Percentiles rank a stretch among this genome's conserved stretches.
phyloP scores from a whole-genome alignment of 1,140 invertebrate species.

The Piezodorus guildinii region DNA sequence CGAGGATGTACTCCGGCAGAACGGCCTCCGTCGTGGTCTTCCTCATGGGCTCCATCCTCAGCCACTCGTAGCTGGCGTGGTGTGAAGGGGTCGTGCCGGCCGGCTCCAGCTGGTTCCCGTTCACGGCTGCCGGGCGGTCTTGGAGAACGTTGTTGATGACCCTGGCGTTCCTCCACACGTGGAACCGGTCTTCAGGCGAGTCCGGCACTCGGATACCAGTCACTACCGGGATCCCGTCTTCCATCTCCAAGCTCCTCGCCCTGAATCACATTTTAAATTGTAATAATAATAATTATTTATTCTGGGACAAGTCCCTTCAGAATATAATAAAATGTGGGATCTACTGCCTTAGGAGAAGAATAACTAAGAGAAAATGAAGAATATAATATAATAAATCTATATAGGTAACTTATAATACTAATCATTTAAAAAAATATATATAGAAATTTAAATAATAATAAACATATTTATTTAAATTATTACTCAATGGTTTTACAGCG shows the following conservation, averaged over 20 bases:
- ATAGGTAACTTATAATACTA: too few species aligned
- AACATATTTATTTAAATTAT: too few species aligned
- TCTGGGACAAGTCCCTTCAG: too few species aligned
- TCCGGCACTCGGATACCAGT: constrained; percentile 70
- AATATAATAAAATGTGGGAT: too few species aligned
- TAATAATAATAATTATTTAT: too few species aligned
- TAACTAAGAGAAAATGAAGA: too few species aligned
- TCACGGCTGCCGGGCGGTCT: background rate
- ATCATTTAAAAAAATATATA: too few species aligned
- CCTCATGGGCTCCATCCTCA: constrained; percentile 25
- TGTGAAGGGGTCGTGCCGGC: background rate
- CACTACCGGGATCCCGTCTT: constrained; percentile 61
- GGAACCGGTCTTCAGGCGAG: constrained; percentile 58
- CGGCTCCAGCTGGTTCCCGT: background rate
- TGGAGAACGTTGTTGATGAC: constrained; percentile 60
- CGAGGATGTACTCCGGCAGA: constrained; percentile 46
- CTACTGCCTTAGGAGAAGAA: too few species aligned
- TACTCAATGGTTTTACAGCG: too few species aligned
- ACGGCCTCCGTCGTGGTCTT: background rate
- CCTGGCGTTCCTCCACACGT: constrained; percentile 72
- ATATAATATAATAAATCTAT: too few species aligned
- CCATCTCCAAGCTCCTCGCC: constrained; percentile 6
- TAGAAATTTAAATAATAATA: too few species aligned
- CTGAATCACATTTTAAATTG: background rate
- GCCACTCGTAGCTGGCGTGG: constrained; percentile 22